Base-by-base conservation (phyloP, 2,797 vertebrate genomes). In the Poeciliopsis presidionis region DNA sequence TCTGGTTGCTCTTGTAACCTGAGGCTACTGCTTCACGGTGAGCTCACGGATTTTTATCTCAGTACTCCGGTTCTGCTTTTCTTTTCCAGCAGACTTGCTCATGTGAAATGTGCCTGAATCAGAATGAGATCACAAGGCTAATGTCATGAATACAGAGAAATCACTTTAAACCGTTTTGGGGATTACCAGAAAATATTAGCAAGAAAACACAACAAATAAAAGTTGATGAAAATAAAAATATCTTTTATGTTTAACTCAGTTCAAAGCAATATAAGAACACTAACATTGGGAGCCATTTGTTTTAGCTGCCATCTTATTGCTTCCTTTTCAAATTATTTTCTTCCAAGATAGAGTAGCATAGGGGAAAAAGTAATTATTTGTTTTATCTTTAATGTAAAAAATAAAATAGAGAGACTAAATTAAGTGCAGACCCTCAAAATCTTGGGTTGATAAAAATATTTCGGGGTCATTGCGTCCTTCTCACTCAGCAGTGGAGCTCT, bases 81-180 rank as follows among this genome's bases (percentile, higher is more conserved):
- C 73, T 76, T 86, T 75, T 70, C 72, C 81, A 75, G 85, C 69
- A 81, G 76, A 81, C 49, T 82, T 43, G 33, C 63, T 86, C 79
- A 79, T 89, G 88, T 84, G 75, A 70, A 65, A 43, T 2, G 47
- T 22, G 51, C 55, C 74, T n/a, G 73, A 90, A 74, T 82, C 76
- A 55, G 55, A 80, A 63, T 71, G 83, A 72, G 85, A 86, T 84
- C 82, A 82, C 73, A 79, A 73, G 82, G 80, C 78, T 79, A 77
- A 73, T 81, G 87, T 81, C 74, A 65, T n/a, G 49, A 85, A 79
- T 72, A 80, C 71, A 61, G 72, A 83, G 76, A 14, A 59, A 55
- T 83, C 45, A 65, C 59, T 87, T 84, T 80, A 70, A 87, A 77
- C 79, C 78, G 20, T 72, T 76, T 71, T 61, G 77, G 75, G 11